These are phyloP conservation scores for Pammene aurita DNA, from an alignment of 2,888 invertebrate genomes.

Conservation along the genomic window DNA sequence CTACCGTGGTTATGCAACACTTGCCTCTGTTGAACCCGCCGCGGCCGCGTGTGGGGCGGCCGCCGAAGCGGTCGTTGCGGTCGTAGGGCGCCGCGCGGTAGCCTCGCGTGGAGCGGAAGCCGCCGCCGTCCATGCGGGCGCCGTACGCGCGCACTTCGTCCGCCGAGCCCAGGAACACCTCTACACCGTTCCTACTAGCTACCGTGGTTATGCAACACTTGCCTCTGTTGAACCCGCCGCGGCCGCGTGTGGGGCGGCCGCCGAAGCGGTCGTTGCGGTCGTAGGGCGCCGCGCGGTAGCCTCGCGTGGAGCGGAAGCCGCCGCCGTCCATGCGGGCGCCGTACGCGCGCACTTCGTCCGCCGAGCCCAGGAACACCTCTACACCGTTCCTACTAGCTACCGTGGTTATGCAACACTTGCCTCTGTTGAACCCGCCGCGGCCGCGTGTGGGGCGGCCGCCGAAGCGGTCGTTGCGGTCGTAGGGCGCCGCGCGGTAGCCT, in stretches of 20 bases:
- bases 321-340: too few relatives aligned
- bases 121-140: too few relatives aligned
- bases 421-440: conserved; percentile 55
- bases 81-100: too few relatives aligned
- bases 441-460: conserved; percentile 59
- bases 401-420: conserved; percentile 42
- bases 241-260: conserved; percentile 56
- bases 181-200: too few relatives aligned
- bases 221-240: conserved; percentile 57
- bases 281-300: too few relatives aligned
- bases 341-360: too few relatives aligned
- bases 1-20: too few relatives aligned
- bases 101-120: too few relatives aligned
- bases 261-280: conserved; percentile 72
- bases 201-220: background rate
- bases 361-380: conserved; percentile 98
- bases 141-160: too few relatives aligned
- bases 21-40: too few relatives aligned
- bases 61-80: conserved; percentile 67
- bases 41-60: conserved; percentile 56
- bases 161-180: conserved; percentile 98
- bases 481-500: conserved; percentile 66
- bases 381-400: too few relatives aligned
- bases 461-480: conserved; percentile 72
- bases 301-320: too few relatives aligned